phyloP scores from a whole-genome alignment of 2,113 vertebrate genomes.

The Eulemur rufifrons region DNA sequence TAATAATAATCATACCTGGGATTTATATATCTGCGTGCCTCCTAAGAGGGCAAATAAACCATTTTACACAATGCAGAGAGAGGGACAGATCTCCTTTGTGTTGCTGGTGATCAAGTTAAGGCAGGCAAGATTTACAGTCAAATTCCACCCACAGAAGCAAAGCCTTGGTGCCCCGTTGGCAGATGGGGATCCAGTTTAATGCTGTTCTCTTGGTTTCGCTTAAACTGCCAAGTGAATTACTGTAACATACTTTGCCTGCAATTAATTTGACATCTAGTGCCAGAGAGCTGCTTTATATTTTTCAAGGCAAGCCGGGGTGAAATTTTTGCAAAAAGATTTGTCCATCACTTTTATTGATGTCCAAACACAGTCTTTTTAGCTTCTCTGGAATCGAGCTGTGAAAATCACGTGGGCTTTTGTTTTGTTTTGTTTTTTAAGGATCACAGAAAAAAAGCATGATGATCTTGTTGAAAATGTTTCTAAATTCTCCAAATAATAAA shows the following conservation, averaged over 20 bases:
- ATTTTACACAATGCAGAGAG: constrained; percentile 40
- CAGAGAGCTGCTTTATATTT: constrained; percentile 24
- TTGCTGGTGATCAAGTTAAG: not conserved
- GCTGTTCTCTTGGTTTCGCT: constrained; percentile 36
- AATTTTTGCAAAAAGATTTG: not conserved
- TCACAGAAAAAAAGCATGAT: not conserved
- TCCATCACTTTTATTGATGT: constrained; percentile 15
- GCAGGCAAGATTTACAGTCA: constrained; percentile 39
- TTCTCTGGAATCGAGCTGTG: not conserved
- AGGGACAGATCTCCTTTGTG: constrained; percentile 15
- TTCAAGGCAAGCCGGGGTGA: not conserved
- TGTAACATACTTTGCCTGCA: constrained; percentile 36
- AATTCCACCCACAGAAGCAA: not conserved
- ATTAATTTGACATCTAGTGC: constrained; percentile 54
- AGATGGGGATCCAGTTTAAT: not conserved
- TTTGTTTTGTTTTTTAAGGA: not conserved
- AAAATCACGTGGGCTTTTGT: not conserved
- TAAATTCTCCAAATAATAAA: not conserved
- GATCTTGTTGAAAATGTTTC: not conserved
- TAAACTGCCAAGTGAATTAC: constrained; percentile 62
- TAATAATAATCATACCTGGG: constrained; percentile 64
- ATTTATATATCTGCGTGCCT: constrained; percentile 48
- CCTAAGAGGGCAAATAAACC: constrained; percentile 70
- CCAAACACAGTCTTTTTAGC: not conserved
- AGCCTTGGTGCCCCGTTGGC: not conserved